These are phyloP conservation scores for Rotaria socialis DNA, from an alignment of 2,888 invertebrate genomes.

Conservation along the genomic window DNA sequence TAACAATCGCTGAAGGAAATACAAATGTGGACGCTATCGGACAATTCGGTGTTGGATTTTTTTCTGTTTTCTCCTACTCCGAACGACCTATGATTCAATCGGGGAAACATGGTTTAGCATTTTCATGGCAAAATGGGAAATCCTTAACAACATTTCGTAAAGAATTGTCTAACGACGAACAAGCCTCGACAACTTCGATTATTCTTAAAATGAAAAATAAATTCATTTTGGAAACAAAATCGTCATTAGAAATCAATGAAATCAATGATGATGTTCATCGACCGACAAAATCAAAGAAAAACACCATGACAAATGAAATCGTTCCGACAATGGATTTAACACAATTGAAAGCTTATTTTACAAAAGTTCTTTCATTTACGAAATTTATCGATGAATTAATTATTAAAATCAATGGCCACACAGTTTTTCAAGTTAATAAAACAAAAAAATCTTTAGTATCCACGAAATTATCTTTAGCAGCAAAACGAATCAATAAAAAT, in stretches of 20 bases:
- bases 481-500: not conserved
- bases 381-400: not conserved
- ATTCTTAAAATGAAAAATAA: too few species aligned
- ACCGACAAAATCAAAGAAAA: not conserved
- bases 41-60: constrained; percentile 6
- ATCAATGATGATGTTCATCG: too few species aligned
- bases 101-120: not conserved
- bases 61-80: not conserved
- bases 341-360: not conserved
- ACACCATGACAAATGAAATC: not conserved
- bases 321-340: not conserved
- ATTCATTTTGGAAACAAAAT: too few species aligned
- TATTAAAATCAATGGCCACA: not conserved
- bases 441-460: not conserved
- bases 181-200: not conserved
- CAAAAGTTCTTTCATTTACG: constrained; percentile 4
- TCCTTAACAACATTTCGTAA: not conserved
- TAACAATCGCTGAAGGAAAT: not conserved
- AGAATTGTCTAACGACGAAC: not conserved
- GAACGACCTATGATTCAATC: not conserved
- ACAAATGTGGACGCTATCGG: not conserved
- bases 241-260: too few species aligned
- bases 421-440: not conserved
- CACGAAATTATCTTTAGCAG: not conserved
- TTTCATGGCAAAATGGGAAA: not conserved